Conservation (phyloP, 2,888 invertebrate genomes). For the Rugalucina vietnamica region DNA sequence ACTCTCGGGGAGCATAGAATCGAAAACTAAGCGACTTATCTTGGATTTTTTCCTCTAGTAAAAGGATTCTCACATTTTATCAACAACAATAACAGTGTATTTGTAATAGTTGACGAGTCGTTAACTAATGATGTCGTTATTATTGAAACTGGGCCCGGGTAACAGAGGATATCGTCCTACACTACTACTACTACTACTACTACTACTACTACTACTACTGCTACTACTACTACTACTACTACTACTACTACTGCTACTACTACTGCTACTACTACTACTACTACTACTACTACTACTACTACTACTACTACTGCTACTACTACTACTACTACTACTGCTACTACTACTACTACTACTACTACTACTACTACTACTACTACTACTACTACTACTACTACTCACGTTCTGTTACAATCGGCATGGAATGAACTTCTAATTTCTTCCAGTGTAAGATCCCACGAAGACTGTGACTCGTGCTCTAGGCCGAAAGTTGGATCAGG, state of each 20-base stretch:
- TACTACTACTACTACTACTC: slow-evolving; percentile 3
- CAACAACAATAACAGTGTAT: too few species aligned
- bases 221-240: not conserved
- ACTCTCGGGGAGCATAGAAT: too few species aligned
- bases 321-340: slow-evolving; percentile 9
- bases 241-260: slow-evolving; percentile 1
- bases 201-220: slow-evolving; percentile 11
- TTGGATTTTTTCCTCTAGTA: too few species aligned
- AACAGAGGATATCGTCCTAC: not conserved
- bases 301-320: slow-evolving; percentile 9
- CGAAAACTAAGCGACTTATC: too few species aligned
- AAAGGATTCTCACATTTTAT: too few species aligned
- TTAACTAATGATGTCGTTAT: not conserved
- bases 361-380: slow-evolving; percentile 12
- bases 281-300: slow-evolving; percentile 12
- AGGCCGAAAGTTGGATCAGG: too few species aligned
- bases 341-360: slow-evolving; percentile 14
- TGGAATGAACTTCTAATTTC: too few species aligned
- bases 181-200: slow-evolving; percentile 2
- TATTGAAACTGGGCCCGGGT: not conserved
- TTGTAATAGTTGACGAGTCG: too few species aligned
- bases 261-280: slow-evolving; percentile 3
- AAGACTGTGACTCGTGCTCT: too few species aligned
- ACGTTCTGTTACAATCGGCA: too few species aligned
- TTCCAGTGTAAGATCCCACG: too few species aligned